A percentile compares a stretch with the other conserved stretches of the same genome.
Conservation (phyloP, 1,140 invertebrate genomes). For the Cyclargus thomasi region DNA sequence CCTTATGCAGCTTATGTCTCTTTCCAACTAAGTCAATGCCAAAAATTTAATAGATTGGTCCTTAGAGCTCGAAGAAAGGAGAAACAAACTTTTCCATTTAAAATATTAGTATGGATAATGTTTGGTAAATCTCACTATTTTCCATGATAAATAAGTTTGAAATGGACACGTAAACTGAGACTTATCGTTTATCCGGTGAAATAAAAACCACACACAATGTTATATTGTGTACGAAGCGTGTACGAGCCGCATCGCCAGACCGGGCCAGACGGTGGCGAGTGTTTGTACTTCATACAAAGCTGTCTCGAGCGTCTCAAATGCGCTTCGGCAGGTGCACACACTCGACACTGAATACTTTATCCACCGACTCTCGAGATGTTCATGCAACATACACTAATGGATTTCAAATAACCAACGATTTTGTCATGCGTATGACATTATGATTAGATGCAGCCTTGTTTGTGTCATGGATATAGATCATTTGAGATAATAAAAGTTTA, state of each 20-base stretch:
- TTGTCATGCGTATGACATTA: conserved; percentile 1
- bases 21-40: too few species aligned
- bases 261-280: conserved; percentile 31
- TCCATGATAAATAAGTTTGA: background rate
- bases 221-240: background rate
- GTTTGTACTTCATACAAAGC: conserved; percentile 31
- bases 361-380: background rate
- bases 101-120: too few species aligned
- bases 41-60: too few species aligned
- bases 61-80: too few species aligned
- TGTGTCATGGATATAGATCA: background rate
- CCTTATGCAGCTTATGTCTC: too few species aligned
- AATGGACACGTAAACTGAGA: background rate
- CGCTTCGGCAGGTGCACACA: conserved; percentile 9
- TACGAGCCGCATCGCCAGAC: conserved; percentile 25
- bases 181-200: background rate
- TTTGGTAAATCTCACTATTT: too few species aligned
- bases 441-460: background rate
- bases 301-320: conserved; percentile 28
- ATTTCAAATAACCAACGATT: background rate
- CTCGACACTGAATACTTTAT: conserved; percentile 19
- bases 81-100: too few species aligned
- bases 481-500: background rate
- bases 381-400: background rate
- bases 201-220: background rate